A percentile compares a stretch with the other conserved stretches of the same genome.
Conservation (phyloP, 2,888 invertebrate species). For the Agrotis segetum region DNA sequence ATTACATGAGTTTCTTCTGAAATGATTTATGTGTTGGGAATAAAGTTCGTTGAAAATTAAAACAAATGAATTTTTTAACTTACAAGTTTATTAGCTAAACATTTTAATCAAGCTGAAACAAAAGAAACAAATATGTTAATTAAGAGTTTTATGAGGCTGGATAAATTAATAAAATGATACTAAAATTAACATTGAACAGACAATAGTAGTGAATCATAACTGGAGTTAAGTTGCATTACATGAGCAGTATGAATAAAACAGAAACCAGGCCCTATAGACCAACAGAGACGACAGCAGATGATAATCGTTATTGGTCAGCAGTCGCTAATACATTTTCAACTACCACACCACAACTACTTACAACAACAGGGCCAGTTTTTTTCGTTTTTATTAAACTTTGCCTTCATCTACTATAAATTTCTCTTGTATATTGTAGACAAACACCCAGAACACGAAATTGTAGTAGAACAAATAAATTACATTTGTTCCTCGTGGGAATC, state of each 20-base stretch:
- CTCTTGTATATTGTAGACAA: no score
- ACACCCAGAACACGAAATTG: no score
- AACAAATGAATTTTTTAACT: slow-evolving; percentile 73
- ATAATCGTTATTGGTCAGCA: no score
- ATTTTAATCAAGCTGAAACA: slow-evolving; percentile 92
- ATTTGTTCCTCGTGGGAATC: no score
- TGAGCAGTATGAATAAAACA: not conserved
- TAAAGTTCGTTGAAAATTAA: slow-evolving; percentile 57
- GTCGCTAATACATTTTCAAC: no score
- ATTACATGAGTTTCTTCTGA: not conserved
- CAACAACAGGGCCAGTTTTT: no score
- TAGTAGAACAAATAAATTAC: no score
- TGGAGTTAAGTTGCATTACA: not conserved
- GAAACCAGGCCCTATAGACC: not conserved
- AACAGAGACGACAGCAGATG: no score
- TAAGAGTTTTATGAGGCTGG: not conserved
- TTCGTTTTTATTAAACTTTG: no score
- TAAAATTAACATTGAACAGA: not conserved
- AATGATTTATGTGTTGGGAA: not conserved
- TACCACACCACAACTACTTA: no score
- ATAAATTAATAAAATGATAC: not conserved
- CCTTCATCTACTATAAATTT: no score
- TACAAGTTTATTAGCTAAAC: slow-evolving; percentile 79
- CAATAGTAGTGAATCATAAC: not conserved
- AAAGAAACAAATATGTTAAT: slow-evolving; percentile 71